Base-by-base conservation (phyloP, 2,113 vertebrate genomes). In the Sebastes fasciatus region DNA sequence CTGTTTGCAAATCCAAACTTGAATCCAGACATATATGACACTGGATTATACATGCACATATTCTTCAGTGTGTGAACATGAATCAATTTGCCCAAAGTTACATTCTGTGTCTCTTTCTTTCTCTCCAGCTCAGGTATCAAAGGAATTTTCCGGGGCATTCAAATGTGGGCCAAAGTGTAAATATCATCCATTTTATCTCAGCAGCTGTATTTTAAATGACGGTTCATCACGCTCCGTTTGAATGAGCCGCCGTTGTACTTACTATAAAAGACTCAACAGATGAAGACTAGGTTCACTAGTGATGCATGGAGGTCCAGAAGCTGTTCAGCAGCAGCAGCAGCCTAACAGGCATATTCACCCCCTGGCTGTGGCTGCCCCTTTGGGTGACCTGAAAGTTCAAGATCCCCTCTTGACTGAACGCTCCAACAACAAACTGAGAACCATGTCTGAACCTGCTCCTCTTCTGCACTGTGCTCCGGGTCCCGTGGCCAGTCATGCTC, bases 391-490 rank as follows among this genome's bases (percentile, higher is more conserved):
- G 67, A 80, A 78, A 71, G 77, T 77, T 80, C 17, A 82, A 77
- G 82, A 73, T 77, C 74, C 68, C 34, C 55, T 71, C 43, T 23
- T 57, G 52, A 61, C 42, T 77, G 73, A 63, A 75, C 10, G 43
- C 58, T 83, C 71, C 69, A 34, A 3, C 69, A 40, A 14, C 23
- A 65, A 23, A 4, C 46, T 17, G 42, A 62, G 13, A 40, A 21
- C 45, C 80, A 88, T 86, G 91, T 91, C 91, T 86, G 88, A 83
- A 46, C 91, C 83, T 71, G 86, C 42, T 42, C 69, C 80, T 57
- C 55, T 81, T 62, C 46, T 68, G 0, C 81, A 12, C 4, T 61
- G 65, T 17, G 54, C 63, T 68, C 58, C 49, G 1, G 54, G 43
- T 66, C 72, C 26, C 10, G 62, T 4, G 49, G 46, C 60, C 76